Conservation (phyloP, 2,888 invertebrate species). For the Sesia bembeciformis region DNA sequence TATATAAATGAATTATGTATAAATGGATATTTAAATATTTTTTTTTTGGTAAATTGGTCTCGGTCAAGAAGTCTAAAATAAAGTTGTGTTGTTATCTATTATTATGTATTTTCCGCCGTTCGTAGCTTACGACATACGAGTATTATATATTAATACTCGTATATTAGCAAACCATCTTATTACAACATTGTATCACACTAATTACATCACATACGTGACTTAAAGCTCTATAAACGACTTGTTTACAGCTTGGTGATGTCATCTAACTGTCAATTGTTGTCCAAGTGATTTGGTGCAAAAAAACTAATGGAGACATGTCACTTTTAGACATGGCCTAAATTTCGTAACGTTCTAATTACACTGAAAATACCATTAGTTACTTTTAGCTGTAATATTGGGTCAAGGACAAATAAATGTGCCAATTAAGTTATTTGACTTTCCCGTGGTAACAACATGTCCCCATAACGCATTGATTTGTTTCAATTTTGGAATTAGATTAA, state of each 20-base stretch:
- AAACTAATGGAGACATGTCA: conserved; percentile 17
- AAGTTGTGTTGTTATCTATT: too few species aligned
- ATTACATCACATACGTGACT: too few species aligned
- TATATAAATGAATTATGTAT: too few species aligned
- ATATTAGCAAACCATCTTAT: too few species aligned
- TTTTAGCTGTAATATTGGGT: conserved; percentile 15
- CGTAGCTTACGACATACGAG: too few species aligned
- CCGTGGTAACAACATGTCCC: neutral
- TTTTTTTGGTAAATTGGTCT: too few species aligned
- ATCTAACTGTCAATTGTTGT: neutral
- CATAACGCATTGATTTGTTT: neutral
- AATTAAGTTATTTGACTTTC: neutral
- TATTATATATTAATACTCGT: too few species aligned
- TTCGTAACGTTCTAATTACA: conserved; percentile 15
- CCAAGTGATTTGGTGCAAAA: conserved; percentile 1
- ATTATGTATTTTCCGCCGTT: too few species aligned
- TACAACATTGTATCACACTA: too few species aligned
- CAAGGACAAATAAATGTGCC: conserved; percentile 10
- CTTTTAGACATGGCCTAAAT: conserved; percentile 12
- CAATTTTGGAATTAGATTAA: neutral
- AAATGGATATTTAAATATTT: too few species aligned
- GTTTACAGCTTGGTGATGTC: neutral
- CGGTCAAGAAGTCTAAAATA: too few species aligned
- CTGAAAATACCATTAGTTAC: conserved; percentile 13
- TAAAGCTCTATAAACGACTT: neutral